Percentiles rank a stretch among this genome's conserved stretches.
Conservation (phyloP, 1,140 invertebrate genomes). For the Neodiprion lecontei region DNA sequence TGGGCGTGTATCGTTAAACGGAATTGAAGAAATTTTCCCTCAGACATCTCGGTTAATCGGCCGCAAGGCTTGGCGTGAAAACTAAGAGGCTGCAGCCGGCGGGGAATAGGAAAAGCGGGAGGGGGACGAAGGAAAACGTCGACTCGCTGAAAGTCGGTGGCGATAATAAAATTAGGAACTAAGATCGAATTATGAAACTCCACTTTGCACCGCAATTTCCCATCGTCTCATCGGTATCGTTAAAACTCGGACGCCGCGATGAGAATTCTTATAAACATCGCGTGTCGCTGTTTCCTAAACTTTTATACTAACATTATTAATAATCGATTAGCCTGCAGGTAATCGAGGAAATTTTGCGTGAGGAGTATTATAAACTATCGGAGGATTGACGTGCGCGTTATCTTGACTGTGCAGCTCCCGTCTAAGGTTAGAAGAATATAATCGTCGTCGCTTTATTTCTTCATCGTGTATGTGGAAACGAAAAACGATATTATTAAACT, state of each 20-base stretch:
- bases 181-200: constrained; percentile 5
- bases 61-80: neutral
- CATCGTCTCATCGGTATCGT: neutral
- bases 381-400: too few relatives aligned
- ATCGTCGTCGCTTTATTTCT: too few relatives aligned
- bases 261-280: neutral
- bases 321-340: too few relatives aligned
- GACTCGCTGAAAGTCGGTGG: neutral
- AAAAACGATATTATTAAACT: too few relatives aligned
- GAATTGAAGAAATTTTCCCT: neutral
- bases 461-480: too few relatives aligned
- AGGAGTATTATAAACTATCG: too few relatives aligned
- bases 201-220: neutral
- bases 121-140: neutral
- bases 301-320: neutral
- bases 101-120: too few relatives aligned
- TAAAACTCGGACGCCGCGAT: neutral
- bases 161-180: neutral
- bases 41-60: neutral
- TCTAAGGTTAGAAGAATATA: too few relatives aligned
- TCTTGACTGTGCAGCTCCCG: too few relatives aligned
- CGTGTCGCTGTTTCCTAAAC: neutral
- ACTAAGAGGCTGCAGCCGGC: too few relatives aligned
- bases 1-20: too few relatives aligned
- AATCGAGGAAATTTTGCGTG: too few relatives aligned